These are phyloP conservation scores for Bombus superbus DNA, from an alignment of 1,140 invertebrate genomes.

Conservation along the genomic window DNA sequence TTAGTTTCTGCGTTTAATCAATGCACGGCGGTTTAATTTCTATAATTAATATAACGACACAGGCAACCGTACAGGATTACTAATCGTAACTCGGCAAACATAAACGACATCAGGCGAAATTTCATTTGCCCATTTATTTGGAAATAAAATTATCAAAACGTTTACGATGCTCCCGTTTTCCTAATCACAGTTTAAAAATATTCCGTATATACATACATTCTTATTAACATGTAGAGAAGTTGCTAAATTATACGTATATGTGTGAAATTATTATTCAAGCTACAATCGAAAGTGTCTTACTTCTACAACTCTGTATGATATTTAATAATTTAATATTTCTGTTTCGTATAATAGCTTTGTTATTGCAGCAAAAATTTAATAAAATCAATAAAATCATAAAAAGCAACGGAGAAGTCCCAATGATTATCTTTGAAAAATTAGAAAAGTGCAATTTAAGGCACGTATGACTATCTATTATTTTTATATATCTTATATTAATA, in stretches of 20 bases:
- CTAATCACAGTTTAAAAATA: background rate
- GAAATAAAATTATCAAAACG: background rate
- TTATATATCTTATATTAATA: background rate
- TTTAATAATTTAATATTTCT: too few species aligned
- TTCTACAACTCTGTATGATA: too few species aligned
- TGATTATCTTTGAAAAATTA: too few species aligned
- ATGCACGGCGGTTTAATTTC: constrained; percentile 20
- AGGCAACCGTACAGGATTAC: background rate
- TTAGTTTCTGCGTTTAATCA: constrained; percentile 29
- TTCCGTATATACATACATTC: background rate
- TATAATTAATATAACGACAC: constrained; percentile 35
- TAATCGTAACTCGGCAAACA: constrained; percentile 4
- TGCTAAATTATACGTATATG: background rate
- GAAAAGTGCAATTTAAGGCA: too few species aligned
- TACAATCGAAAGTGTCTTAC: too few species aligned
- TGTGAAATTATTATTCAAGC: background rate
- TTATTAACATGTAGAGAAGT: background rate
- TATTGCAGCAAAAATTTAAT: too few species aligned
- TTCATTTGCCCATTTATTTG: constrained; percentile 20
- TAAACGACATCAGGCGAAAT: background rate
- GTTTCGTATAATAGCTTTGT: too few species aligned
- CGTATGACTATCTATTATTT: background rate
- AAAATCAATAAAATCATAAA: too few species aligned
- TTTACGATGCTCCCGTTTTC: background rate
- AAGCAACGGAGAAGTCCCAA: too few species aligned